These are phyloP conservation scores for Cyphomyrus plagiostoma DNA, from an alignment of 2,113 vertebrate genomes.

Conservation along the genomic window DNA sequence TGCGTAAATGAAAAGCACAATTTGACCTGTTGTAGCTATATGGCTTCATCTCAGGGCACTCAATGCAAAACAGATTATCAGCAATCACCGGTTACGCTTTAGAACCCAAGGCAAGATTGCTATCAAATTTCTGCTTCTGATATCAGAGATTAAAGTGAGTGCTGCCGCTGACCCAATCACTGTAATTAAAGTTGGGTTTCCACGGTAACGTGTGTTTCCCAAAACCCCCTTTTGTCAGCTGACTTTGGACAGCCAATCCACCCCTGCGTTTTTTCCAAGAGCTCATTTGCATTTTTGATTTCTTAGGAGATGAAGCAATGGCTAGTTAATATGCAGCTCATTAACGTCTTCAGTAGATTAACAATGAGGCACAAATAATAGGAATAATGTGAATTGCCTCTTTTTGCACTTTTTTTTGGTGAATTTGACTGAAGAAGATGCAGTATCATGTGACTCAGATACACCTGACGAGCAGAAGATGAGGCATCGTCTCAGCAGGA, in stretches of 20 bases:
- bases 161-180: conserved; percentile 28
- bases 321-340: conserved; percentile 44
- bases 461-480: not conserved
- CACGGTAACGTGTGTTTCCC: conserved; percentile 29
- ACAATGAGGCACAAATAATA: conserved; percentile 29
- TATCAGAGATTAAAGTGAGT: conserved; percentile 29
- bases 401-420: not conserved
- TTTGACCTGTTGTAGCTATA: not conserved
- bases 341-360: conserved; percentile 34
- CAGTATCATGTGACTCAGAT: not conserved
- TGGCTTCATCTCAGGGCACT: not conserved
- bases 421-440: not conserved
- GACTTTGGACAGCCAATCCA: conserved; percentile 31
- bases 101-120: conserved; percentile 18
- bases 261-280: conserved; percentile 35
- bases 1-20: conserved; percentile 16
- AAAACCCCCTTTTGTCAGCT: conserved; percentile 23
- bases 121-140: conserved; percentile 26
- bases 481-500: not conserved
- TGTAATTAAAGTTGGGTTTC: conserved; percentile 26
- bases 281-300: conserved; percentile 48
- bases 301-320: conserved; percentile 39
- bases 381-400: conserved; percentile 28
- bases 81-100: conserved; percentile 17
- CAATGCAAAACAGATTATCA: conserved; percentile 20